These are phyloP conservation scores for Bembecia ichneumoniformis DNA, from an alignment of 2,888 invertebrate species.

Conservation along the genomic window DNA sequence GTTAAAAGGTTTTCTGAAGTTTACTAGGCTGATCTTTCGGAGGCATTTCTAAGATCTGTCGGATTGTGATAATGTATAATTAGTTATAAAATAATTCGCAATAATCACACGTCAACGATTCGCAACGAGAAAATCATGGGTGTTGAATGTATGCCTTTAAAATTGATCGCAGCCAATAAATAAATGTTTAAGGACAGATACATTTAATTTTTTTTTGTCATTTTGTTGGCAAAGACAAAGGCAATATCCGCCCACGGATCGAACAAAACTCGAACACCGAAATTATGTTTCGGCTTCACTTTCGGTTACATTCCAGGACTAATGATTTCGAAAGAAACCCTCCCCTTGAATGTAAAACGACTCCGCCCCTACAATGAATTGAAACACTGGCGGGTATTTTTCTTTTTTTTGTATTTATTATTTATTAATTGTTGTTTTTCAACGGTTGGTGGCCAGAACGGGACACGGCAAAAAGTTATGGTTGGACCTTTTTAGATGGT, in stretches of 20 bases:
- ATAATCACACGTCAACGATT: too few species aligned
- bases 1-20: too few species aligned
- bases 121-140: slow-evolving; percentile 6
- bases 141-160: slow-evolving; percentile 34
- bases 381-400: slow-evolving; percentile 56
- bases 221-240: slow-evolving; percentile 62
- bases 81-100: too few species aligned
- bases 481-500: slow-evolving; percentile 10
- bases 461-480: slow-evolving; percentile 20
- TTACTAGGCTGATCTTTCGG: too few species aligned
- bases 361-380: slow-evolving; percentile 67
- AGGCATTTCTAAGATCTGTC: too few species aligned
- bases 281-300: slow-evolving; percentile 57
- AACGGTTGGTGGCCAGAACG: slow-evolving; percentile 44
- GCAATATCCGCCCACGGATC: slow-evolving; percentile 55
- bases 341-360: slow-evolving; percentile 71
- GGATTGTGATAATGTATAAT: too few species aligned
- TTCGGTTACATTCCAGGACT: slow-evolving; percentile 62
- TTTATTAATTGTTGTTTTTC: slow-evolving; percentile 67
- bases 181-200: slow-evolving; percentile 61
- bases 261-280: slow-evolving; percentile 38
- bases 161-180: slow-evolving; percentile 41
- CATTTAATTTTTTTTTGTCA: slow-evolving; percentile 44
- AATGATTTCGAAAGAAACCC: slow-evolving; percentile 69
- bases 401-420: slow-evolving; percentile 55